phyloP scores from a whole-genome alignment of 37 sponge, comb jelly and placozoan genomes.

The Halichondria panicea region DNA sequence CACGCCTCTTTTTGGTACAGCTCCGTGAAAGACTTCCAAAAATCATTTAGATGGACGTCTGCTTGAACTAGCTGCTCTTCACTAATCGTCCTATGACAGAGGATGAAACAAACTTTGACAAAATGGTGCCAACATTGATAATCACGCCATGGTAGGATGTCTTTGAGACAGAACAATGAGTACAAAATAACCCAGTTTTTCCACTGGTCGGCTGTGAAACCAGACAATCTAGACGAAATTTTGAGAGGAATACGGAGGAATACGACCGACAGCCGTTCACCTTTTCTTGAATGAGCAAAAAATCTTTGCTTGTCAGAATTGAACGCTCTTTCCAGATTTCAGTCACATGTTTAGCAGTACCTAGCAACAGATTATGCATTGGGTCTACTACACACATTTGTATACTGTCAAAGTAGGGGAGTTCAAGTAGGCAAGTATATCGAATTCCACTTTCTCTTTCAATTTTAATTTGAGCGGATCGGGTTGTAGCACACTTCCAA shows the following conservation, averaged over 20 bases:
- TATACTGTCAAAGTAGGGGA: constrained; percentile 25
- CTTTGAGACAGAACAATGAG: constrained; percentile 18
- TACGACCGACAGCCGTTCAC: constrained; percentile 34
- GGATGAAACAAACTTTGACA: constrained; percentile 41
- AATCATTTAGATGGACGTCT: constrained; percentile 10
- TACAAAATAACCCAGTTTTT: constrained; percentile 37
- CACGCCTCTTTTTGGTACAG: constrained; percentile 25
- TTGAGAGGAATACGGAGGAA: constrained; percentile 53
- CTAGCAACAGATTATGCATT: constrained; percentile 43
- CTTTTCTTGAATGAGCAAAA: constrained; percentile 23
- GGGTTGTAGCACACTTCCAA: constrained; percentile 1
- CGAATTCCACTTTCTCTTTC: constrained; percentile 16
- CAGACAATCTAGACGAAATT: constrained; percentile 44
- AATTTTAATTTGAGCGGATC: constrained; percentile 1
- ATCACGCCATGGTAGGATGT: constrained; percentile 8
- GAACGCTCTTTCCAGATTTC: constrained; percentile 5
- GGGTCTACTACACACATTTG: constrained; percentile 37
- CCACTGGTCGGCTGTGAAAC: constrained; percentile 74
- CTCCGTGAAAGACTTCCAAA: constrained; percentile 1
- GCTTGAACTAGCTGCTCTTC: constrained; percentile 1
- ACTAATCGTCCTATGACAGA: constrained; percentile 12
- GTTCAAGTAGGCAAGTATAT: constrained; percentile 8
- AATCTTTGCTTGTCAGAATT: constrained; percentile 1
- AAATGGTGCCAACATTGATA: constrained; percentile 49
- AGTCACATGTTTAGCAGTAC: constrained; percentile 40